Evolutionary conservation across 2,797 vertebrate genomes (phyloP).

Genomic region (Pseudomugil tenellus): DNA sequence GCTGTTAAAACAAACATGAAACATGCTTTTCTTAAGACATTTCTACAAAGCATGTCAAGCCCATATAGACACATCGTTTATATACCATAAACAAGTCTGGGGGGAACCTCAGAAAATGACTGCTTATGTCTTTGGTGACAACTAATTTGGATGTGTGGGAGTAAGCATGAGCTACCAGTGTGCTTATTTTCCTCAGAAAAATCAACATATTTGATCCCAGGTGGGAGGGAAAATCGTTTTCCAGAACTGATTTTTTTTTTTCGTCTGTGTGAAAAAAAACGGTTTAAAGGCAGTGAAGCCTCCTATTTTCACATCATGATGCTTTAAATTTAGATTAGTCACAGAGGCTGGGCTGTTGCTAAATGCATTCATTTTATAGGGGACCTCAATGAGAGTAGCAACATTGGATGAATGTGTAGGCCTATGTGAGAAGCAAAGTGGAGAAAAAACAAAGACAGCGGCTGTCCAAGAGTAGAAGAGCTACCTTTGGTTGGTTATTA

Average conservation of each 20-base stretch:
- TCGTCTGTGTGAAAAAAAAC: no score
- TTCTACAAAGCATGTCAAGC: constrained; percentile 34
- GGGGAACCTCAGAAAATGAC: constrained; percentile 58
- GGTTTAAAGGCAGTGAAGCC: constrained; percentile 42
- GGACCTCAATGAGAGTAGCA: constrained; percentile 45
- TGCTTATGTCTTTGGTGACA: constrained; percentile 67
- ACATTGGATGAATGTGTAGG: constrained; percentile 28
- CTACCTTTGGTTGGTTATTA: constrained; percentile 3
- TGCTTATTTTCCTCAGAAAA: constrained; percentile 65
- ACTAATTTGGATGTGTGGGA: constrained; percentile 67
- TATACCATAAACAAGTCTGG: constrained; percentile 39
- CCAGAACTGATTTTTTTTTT: constrained; percentile 47
- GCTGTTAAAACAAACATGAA: constrained; percentile 15
- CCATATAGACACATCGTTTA: constrained; percentile 17
- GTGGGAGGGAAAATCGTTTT: constrained; percentile 66
- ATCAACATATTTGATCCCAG: constrained; percentile 71
- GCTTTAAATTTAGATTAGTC: constrained; percentile 61
- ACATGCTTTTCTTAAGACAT: constrained; percentile 18
- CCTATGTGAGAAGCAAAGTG: not conserved
- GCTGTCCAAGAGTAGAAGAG: not conserved
- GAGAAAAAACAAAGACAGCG: constrained; percentile 4
- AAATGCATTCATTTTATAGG: constrained; percentile 35
- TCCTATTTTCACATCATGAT: constrained; percentile 51
- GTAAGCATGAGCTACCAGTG: constrained; percentile 55
- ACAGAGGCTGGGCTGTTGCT: constrained; percentile 50